A percentile compares a stretch with the other conserved stretches of the same genome.
phyloP scores from a whole-genome alignment of 2,113 vertebrate species.

The Cynoglossus semilaevis region DNA sequence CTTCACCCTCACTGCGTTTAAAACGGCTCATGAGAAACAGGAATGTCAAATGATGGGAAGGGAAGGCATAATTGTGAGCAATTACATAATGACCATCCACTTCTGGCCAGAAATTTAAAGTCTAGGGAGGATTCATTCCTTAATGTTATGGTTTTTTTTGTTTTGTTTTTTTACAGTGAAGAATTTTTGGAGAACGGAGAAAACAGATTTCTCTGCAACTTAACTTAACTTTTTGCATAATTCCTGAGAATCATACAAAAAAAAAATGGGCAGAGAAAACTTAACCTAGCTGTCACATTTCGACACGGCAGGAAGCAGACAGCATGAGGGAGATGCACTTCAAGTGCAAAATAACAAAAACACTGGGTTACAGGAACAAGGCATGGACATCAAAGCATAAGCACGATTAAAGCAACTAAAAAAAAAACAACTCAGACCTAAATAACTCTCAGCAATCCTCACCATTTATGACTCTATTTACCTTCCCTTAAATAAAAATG shows the following conservation, averaged over 20 bases:
- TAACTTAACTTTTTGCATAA: not conserved
- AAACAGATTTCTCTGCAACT: not conserved
- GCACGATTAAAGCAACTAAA: too few species aligned
- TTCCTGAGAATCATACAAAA: not conserved
- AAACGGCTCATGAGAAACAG: slow-evolving; percentile 23
- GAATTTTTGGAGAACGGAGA: not conserved
- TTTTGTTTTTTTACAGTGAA: not conserved
- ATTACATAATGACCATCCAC: slow-evolving; percentile 18
- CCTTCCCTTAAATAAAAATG: too few species aligned
- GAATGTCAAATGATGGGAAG: slow-evolving; percentile 19
- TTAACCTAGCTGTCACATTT: too few species aligned
- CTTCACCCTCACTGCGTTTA: slow-evolving; percentile 32
- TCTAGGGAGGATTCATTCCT: not conserved
- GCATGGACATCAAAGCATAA: too few species aligned
- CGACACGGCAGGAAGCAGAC: too few species aligned
- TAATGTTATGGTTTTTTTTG: slow-evolving; percentile 15
- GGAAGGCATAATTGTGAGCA: slow-evolving; percentile 10
- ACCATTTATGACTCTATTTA: too few species aligned
- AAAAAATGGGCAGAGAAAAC: too few species aligned
- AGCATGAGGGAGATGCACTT: too few species aligned
- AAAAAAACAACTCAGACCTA: too few species aligned
- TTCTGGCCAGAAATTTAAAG: slow-evolving; percentile 9
- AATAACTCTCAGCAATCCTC: too few species aligned
- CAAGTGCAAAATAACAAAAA: too few species aligned
- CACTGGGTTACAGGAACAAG: too few species aligned